Conservation (phyloP, 2,797 vertebrate genomes). For the Glossophaga mutica region DNA sequence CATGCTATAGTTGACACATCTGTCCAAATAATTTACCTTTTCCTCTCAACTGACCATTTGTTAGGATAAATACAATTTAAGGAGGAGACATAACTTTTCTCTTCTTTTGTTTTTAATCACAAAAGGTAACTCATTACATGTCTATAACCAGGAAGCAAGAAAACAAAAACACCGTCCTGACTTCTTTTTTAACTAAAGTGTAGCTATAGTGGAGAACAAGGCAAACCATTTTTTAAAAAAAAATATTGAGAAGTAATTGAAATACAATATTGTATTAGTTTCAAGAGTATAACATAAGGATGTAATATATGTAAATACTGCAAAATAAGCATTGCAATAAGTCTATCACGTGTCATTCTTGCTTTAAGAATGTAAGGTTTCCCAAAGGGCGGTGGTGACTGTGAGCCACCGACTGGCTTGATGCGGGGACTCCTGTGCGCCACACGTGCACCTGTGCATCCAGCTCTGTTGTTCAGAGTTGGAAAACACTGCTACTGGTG, state of each 20-base stretch:
- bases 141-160: not conserved
- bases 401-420: not conserved
- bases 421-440: not conserved
- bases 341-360: not conserved
- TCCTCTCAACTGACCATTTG: not conserved
- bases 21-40: not conserved
- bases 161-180: not conserved
- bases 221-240: not conserved
- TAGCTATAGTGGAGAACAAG: not conserved
- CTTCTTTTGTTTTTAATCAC: not conserved
- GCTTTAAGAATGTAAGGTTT: not conserved
- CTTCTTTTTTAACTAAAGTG: not conserved
- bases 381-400: not conserved
- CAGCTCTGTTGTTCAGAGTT: not conserved
- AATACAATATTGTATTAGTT: not conserved
- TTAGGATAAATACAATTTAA: not conserved
- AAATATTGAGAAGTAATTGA: not conserved
- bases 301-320: not conserved
- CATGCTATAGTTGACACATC: not conserved
- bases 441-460: rapidly evolving
- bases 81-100: not conserved
- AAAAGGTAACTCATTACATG: not conserved
- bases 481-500: not conserved
- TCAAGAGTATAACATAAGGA: not conserved
- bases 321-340: not conserved